phyloP scores from a whole-genome alignment of 2,797 vertebrate species.

The Arvicola amphibius region DNA sequence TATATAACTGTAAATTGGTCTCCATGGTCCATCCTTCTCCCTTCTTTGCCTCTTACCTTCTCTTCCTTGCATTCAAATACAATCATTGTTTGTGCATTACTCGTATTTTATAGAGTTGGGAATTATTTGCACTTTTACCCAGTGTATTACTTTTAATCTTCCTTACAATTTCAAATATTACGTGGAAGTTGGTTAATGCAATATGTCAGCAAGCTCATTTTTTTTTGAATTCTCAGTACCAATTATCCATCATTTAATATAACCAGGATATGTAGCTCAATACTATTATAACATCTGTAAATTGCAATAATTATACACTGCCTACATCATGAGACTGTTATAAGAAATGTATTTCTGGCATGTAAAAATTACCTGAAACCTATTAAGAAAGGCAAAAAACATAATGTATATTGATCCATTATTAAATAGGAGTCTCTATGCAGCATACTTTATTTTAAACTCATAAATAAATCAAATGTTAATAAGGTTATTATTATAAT shows the following conservation, averaged over 20 bases:
- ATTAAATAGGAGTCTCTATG: neutral
- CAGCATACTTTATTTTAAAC: neutral
- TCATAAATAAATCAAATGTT: conserved; percentile 6
- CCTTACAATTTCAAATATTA: neutral
- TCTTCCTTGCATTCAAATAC: neutral
- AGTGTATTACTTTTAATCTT: neutral
- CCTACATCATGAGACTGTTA: neutral
- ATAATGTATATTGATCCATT: neutral
- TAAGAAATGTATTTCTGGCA: neutral
- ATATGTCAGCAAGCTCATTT: neutral
- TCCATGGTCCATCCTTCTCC: neutral
- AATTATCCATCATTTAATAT: neutral
- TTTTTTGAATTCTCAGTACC: neutral
- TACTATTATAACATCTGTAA: neutral
- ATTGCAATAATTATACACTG: neutral
- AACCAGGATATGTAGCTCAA: neutral
- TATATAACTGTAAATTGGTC: neutral
- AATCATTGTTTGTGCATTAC: neutral
- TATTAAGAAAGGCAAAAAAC: neutral
- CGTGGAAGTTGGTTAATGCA: neutral
- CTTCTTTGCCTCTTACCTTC: neutral
- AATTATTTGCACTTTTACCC: neutral
- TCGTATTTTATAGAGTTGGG: neutral
- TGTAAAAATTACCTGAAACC: neutral
- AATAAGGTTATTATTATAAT: neutral